Conservation (phyloP, 2,888 invertebrate genomes). For the Amiota communis region DNA sequence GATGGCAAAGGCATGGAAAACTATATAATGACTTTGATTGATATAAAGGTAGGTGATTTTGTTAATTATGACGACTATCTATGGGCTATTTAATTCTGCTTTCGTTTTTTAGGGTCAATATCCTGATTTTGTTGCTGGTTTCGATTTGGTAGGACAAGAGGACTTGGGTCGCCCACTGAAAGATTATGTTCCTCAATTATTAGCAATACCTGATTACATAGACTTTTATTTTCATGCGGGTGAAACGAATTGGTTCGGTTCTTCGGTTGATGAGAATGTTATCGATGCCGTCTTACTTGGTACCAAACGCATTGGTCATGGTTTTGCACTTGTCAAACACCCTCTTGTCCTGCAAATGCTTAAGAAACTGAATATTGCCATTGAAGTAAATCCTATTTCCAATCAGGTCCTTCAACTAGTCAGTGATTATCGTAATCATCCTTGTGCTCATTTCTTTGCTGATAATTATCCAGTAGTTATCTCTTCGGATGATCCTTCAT, state of each 20-base stretch:
- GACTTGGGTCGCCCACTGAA: slow-evolving; percentile 79
- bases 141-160: slow-evolving; percentile 88
- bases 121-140: slow-evolving; percentile 82
- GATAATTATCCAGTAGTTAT: slow-evolving; percentile 82
- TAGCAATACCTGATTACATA: slow-evolving; percentile 74
- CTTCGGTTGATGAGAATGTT: slow-evolving; percentile 80
- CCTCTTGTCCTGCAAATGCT: slow-evolving; percentile 78
- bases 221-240: slow-evolving; percentile 87
- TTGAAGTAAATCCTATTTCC: slow-evolving; percentile 87
- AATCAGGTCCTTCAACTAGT: slow-evolving; percentile 83
- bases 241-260: slow-evolving; percentile 85
- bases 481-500: slow-evolving; percentile 85
- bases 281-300: slow-evolving; percentile 85
- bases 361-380: slow-evolving; percentile 77
- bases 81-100: not conserved
- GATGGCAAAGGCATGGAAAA: slow-evolving; percentile 69
- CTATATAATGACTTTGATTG: slow-evolving; percentile 72
- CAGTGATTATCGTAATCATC: slow-evolving; percentile 84
- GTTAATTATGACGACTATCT: not conserved
- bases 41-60: slow-evolving; percentile 57
- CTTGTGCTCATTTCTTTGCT: slow-evolving; percentile 79
- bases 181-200: slow-evolving; percentile 77
- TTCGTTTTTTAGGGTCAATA: slow-evolving; percentile 73
- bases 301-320: slow-evolving; percentile 85
- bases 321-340: slow-evolving; percentile 83